phyloP scores from a whole-genome alignment of 2,113 vertebrate genomes.

The Pseudopodoces humilis region DNA sequence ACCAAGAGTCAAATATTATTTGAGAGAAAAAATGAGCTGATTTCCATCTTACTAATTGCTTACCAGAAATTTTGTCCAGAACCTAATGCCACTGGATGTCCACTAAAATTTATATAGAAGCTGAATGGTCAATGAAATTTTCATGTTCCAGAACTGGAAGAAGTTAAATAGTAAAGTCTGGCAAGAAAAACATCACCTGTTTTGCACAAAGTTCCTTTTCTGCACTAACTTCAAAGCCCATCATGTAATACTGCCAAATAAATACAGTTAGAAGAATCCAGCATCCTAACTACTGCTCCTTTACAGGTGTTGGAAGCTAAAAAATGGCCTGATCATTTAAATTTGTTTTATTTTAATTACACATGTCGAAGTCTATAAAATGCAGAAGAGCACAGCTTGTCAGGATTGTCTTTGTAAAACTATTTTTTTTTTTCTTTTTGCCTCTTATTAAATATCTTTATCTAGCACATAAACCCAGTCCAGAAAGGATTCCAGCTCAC shows the following conservation, averaged over 20 bases:
- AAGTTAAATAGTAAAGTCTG: neutral
- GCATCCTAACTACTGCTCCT: neutral
- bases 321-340: neutral
- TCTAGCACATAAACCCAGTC: constrained; percentile 17
- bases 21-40: neutral
- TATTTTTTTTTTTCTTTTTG: neutral
- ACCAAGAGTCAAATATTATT: neutral
- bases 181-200: neutral
- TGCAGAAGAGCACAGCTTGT: neutral
- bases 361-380: neutral
- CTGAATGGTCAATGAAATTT: neutral
- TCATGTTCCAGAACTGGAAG: neutral
- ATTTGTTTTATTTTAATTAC: neutral
- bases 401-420: neutral
- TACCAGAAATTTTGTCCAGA: neutral
- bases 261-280: neutral
- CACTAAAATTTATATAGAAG: neutral
- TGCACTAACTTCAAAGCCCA: neutral
- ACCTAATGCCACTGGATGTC: neutral
- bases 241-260: neutral
- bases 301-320: neutral
- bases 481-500: constrained; percentile 24
- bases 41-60: neutral
- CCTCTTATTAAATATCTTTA: neutral
- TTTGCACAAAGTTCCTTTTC: neutral